Evolutionary conservation across 2,797 vertebrate species (phyloP), one percentile per base, ranked within the genome.

Genomic region (Sebastes kiyomatsui): DNA sequence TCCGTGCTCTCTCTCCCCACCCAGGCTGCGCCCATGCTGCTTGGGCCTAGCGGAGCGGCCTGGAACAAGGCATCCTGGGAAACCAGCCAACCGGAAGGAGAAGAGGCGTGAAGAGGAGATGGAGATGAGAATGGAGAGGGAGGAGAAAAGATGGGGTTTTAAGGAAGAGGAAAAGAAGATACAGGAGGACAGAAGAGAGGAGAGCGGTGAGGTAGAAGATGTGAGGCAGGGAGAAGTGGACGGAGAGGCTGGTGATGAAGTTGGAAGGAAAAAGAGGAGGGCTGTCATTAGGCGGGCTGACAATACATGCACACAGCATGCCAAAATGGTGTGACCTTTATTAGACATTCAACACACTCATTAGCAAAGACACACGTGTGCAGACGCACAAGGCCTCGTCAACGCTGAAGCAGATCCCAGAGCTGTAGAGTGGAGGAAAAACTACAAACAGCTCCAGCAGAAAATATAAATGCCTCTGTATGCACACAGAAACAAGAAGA

Each of bases 11-110:
- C 97, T 89, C 95, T 94, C 95, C 95, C 96, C 94, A 88, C 97
- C 96, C 96, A 97, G 96, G 91, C 97, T 97, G 96, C 97, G 96
- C 97, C 98, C 98, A 99, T 99, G 96, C 97, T 98, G 97, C 96
- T 96, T 86, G 93, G 96, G 96, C 97, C 97, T 98, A 98, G 96
- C 96, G 96, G 90, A 95, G 95, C 86, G 92, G 95, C 95, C 94
- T 93, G 91, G 93, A 94, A 95, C 94, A 93, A 95, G 94, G 96
- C 98, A 98, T 97, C 91, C 93, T 97, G 96, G 96, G 94, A 92
- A 92, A 90, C 90, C 93, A 88, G 93, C 92, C 82, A 32, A 74
- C 88, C 87, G 60, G 88, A 90, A 79, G 77, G 58, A 86, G 77
- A 79, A 56, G 75, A 83, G 79, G 73, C 7, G 69, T 75, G 59